Evolutionary conservation across 2,888 invertebrate species (phyloP).

Genomic region (Aethes cnicana): DNA sequence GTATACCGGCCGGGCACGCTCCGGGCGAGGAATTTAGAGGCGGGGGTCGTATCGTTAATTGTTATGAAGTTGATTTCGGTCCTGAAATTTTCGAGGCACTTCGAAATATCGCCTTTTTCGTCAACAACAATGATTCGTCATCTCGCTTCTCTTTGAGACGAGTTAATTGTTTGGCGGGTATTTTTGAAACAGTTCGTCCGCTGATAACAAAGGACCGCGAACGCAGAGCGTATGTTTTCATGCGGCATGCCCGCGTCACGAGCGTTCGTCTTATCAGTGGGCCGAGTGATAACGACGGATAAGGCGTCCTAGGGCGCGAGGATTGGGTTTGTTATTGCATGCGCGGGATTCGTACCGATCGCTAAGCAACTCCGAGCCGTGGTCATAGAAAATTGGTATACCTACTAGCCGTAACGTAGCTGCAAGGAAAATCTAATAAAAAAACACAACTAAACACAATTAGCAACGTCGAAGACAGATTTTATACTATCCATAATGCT

Average conservation of each 20-base stretch:
- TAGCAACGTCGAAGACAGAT: no score
- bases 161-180: slow-evolving; percentile 40
- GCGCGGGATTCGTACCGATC: slow-evolving; percentile 46
- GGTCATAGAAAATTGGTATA: slow-evolving; percentile 39
- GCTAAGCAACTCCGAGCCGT: slow-evolving; percentile 66
- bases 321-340: slow-evolving; percentile 52
- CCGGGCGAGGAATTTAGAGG: slow-evolving; percentile 82
- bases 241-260: slow-evolving; percentile 54
- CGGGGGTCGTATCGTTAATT: slow-evolving; percentile 83
- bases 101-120: slow-evolving; percentile 79
- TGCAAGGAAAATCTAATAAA: neutral
- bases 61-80: slow-evolving; percentile 83
- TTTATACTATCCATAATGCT: no score
- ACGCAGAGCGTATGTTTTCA: slow-evolving; percentile 46
- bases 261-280: slow-evolving; percentile 61
- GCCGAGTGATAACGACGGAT: slow-evolving; percentile 65
- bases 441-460: neutral
- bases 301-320: slow-evolving; percentile 45
- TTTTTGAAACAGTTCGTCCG: slow-evolving; percentile 32
- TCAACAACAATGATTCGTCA: slow-evolving; percentile 46
- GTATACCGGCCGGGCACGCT: slow-evolving; percentile 81
- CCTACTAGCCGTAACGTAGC: slow-evolving; percentile 9
- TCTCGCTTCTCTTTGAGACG: slow-evolving; percentile 33
- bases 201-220: slow-evolving; percentile 38
- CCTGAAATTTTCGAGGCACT: slow-evolving; percentile 82